Conservation (phyloP, 2,113 vertebrate genomes). For the Gymnorhina tibicen region DNA sequence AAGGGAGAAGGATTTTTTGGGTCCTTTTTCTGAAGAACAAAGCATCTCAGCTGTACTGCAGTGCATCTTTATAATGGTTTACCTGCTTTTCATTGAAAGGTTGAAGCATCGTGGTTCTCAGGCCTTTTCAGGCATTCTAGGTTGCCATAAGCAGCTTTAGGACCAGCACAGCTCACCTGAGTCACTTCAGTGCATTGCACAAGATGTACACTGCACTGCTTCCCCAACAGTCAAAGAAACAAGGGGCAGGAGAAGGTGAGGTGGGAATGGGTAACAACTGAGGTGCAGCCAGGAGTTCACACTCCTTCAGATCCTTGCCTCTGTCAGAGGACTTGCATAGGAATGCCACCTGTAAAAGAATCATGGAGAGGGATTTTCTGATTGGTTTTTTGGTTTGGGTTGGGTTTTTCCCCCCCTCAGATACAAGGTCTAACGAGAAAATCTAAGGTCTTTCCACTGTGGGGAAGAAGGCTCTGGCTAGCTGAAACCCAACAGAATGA, state of each 20-base stretch:
- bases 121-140: not conserved
- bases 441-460: not conserved
- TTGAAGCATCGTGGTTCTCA: accelerated
- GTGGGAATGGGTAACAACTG: not conserved
- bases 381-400: not conserved
- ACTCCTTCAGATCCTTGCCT: not conserved
- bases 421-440: not conserved
- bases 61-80: not conserved
- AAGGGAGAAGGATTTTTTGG: not conserved
- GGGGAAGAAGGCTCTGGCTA: not conserved
- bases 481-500: not conserved
- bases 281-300: not conserved
- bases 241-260: not conserved
- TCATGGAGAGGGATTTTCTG: not conserved
- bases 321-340: not conserved
- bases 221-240: not conserved
- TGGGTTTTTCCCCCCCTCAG: accelerated
- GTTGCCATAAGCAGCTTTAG: not conserved
- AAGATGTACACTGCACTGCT: not conserved
- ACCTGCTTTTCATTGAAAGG: not conserved
- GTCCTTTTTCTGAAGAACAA: not conserved
- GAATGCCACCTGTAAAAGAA: not conserved
- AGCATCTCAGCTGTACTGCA: not conserved
- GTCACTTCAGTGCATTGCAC: not conserved
- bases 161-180: not conserved